These are phyloP conservation scores for Ophthalmolycus amberensis DNA, from an alignment of 2,113 vertebrate genomes.

Conservation along the genomic window DNA sequence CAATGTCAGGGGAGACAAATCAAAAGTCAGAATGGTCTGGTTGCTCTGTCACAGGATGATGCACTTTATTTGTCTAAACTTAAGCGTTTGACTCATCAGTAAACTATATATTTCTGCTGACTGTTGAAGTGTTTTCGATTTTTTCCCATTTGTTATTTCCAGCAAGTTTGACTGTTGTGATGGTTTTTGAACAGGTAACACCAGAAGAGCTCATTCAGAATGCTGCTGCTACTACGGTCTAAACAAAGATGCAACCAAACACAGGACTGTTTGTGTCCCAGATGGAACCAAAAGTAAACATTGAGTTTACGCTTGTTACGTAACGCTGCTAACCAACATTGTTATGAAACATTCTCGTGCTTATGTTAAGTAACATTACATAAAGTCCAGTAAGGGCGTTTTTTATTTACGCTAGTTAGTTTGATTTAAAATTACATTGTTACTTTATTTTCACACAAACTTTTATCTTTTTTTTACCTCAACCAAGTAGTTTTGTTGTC, in stretches of 20 bases:
- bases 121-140: not conserved
- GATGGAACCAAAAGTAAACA: not conserved
- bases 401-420: too few species aligned
- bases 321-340: not conserved
- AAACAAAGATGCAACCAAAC: not conserved
- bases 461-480: too few species aligned
- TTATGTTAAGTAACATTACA: too few species aligned
- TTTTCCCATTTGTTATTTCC: not conserved
- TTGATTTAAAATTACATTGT: too few species aligned
- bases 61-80: not conserved
- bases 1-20: conserved; percentile 51
- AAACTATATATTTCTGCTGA: not conserved
- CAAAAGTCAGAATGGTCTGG: conserved; percentile 11
- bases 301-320: not conserved
- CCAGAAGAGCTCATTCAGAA: not conserved
- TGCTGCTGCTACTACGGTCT: not conserved
- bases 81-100: not conserved
- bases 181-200: not conserved
- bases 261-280: not conserved
- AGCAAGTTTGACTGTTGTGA: not conserved
- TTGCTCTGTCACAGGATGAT: conserved; percentile 16
- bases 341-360: too few species aligned
- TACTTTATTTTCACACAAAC: too few species aligned
- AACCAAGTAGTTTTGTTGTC: too few species aligned
- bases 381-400: too few species aligned